These are phyloP conservation scores for Dipodomys merriami DNA, from an alignment of 2,113 vertebrate genomes.

Conservation along the genomic window DNA sequence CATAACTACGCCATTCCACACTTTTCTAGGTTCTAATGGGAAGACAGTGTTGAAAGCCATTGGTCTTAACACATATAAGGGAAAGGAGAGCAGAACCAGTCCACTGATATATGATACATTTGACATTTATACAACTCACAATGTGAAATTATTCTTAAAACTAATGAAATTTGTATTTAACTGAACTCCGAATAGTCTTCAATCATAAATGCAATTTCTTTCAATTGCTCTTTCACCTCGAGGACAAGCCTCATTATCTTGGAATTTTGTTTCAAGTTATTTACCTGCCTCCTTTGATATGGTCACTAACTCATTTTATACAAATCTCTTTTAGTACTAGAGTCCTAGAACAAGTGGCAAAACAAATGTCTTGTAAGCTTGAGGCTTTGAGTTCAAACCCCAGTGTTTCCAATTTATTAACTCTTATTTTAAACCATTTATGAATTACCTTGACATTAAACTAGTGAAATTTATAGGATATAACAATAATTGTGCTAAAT, in stretches of 20 bases:
- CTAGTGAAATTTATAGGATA: not conserved
- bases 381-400: too few species aligned
- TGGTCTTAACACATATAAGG: not conserved
- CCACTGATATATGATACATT: not conserved
- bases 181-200: not conserved
- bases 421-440: not conserved
- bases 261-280: not conserved
- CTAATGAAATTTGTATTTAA: not conserved
- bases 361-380: too few species aligned
- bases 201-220: not conserved
- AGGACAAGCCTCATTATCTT: not conserved
- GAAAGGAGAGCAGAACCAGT: not conserved
- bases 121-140: not conserved
- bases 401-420: too few species aligned
- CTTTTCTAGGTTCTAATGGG: not conserved
- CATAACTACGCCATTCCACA: rapidly evolving
- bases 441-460: not conserved
- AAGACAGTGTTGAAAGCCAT: not conserved
- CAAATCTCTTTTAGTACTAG: not conserved
- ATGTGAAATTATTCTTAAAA: slow-evolving; percentile 36
- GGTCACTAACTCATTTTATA: not conserved
- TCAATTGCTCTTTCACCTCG: not conserved
- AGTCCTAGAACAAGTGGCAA: too few species aligned
- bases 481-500: not conserved
- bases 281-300: not conserved